Base-by-base conservation (phyloP, 2,113 vertebrate genomes). In the Hydropotes inermis region DNA sequence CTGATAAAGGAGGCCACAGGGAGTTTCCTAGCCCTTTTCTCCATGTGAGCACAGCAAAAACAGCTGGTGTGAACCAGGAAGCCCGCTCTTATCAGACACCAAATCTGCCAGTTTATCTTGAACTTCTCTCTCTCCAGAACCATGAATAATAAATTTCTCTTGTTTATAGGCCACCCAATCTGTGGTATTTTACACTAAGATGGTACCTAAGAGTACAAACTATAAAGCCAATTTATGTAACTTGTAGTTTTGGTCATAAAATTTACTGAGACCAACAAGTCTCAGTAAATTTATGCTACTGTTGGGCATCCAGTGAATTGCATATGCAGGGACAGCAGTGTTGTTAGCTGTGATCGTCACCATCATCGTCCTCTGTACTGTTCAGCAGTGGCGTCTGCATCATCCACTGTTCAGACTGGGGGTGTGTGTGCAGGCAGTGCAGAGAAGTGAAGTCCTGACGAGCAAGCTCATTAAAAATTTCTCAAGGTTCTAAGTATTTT, bases 341-440 rank as follows among this genome's bases (percentile, higher is more conserved):
- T 45, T 70, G 12, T n/a, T 28, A 9, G 5, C 23, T 47, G 16
- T 70, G 76, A 17, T 16, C 25, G 0, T 28, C 43, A 30, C 27
- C 76, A 50, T 9, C 43, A 79, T 14, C 5, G 6, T 36, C 55
- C 11, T 64, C 9, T 50, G 33, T 1, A 27, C 28, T 8, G 17
- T 70, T 57, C 47, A 19, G 11, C 17, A 74, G 47, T 36, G 27
- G 57, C 3, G 21, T 52, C 52, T 50, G n/a, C 36, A 74, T 74
- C 36, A 13, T 13, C 19, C 10, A 3, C n/a, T 13, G 10, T 39
- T 25, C 67, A 74, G 67, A 39, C 36, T 39, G 19, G 30, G 5
- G 19, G 5, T 7, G 11, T 45, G 54, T 21, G 16, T 30, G 45
- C 13, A 0, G 21, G 3, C 5, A 23, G 4, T 16, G 27, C 5